A percentile compares a stretch with the other conserved stretches of the same genome.
Evolutionary conservation across 2,113 vertebrate species (phyloP).

Genomic region (Columba livia): DNA sequence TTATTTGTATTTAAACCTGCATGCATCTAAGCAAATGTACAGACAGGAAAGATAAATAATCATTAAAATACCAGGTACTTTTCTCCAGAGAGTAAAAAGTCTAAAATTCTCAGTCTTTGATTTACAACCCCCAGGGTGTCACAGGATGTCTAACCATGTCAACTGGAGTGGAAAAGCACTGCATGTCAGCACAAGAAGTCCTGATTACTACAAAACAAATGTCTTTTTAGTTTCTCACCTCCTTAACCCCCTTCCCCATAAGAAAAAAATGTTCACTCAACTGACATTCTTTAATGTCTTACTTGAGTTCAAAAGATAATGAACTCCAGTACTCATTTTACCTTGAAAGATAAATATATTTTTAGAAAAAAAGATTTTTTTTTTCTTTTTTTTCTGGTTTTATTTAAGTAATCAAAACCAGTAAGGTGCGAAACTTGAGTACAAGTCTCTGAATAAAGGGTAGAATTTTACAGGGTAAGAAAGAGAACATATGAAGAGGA

Average conservation of each 20-base stretch:
- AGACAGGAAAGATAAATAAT: slow-evolving; percentile 29
- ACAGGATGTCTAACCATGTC: not conserved
- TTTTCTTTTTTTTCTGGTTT: not conserved
- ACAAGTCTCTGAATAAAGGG: not conserved
- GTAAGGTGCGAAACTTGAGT: not conserved
- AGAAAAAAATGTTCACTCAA: not conserved
- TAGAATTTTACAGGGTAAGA: not conserved
- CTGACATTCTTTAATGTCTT: not conserved
- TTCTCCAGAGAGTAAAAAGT: slow-evolving; percentile 31
- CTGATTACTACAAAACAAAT: slow-evolving; percentile 14
- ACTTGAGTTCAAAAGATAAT: not conserved
- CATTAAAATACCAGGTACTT: slow-evolving; percentile 43
- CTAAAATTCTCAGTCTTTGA: slow-evolving; percentile 23
- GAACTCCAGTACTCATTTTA: not conserved
- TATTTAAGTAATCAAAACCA: not conserved
- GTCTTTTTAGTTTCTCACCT: not conserved
- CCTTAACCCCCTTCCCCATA: not conserved
- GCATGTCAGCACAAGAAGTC: slow-evolving; percentile 36
- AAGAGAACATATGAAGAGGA: not conserved
- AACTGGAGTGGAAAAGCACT: slow-evolving; percentile 63
- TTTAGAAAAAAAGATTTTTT: not conserved
- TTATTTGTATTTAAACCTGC: not conserved
- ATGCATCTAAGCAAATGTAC: not conserved
- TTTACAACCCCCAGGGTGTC: slow-evolving; percentile 25
- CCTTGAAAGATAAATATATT: not conserved